Percentiles rank a stretch among this genome's conserved stretches.
These are phyloP conservation scores for Ceraclea dissimilis DNA, from an alignment of 2,888 invertebrate species.

Conservation along the genomic window DNA sequence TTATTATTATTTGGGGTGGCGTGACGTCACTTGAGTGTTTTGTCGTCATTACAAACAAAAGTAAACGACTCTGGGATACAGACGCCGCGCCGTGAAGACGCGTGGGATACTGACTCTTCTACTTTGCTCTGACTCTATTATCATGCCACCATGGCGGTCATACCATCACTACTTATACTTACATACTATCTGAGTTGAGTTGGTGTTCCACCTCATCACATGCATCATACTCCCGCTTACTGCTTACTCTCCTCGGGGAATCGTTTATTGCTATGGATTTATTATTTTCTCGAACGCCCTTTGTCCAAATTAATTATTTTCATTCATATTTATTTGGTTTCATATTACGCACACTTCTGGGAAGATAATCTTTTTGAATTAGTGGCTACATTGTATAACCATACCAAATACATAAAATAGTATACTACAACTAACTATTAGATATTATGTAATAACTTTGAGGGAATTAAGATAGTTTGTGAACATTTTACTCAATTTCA, in stretches of 20 bases:
- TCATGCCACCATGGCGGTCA: too few relatives aligned
- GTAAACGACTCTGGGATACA: constrained; percentile 13
- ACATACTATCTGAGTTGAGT: too few relatives aligned
- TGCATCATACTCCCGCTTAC: too few relatives aligned
- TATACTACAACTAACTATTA: too few relatives aligned
- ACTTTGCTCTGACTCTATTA: neutral
- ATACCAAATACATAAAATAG: too few relatives aligned
- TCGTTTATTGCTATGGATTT: neutral
- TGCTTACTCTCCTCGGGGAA: neutral
- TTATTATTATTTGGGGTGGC: neutral
- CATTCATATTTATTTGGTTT: neutral
- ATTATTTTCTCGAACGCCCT: neutral
- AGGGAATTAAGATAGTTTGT: too few relatives aligned
- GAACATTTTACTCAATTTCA: too few relatives aligned
- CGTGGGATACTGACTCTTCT: constrained; percentile 4
- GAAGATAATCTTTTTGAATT: neutral
- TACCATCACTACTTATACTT: too few relatives aligned
- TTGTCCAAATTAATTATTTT: neutral
- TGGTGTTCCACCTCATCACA: too few relatives aligned
- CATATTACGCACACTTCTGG: neutral
- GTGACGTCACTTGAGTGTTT: constrained; percentile 21
- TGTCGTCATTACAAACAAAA: constrained; percentile 20
- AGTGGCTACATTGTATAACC: too few relatives aligned
- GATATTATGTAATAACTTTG: too few relatives aligned
- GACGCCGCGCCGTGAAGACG: constrained; percentile 6